A percentile compares a stretch with the other conserved stretches of the same genome.
Conservation (phyloP, 2,113 vertebrate genomes). For the Nothoprocta perdicaria region DNA sequence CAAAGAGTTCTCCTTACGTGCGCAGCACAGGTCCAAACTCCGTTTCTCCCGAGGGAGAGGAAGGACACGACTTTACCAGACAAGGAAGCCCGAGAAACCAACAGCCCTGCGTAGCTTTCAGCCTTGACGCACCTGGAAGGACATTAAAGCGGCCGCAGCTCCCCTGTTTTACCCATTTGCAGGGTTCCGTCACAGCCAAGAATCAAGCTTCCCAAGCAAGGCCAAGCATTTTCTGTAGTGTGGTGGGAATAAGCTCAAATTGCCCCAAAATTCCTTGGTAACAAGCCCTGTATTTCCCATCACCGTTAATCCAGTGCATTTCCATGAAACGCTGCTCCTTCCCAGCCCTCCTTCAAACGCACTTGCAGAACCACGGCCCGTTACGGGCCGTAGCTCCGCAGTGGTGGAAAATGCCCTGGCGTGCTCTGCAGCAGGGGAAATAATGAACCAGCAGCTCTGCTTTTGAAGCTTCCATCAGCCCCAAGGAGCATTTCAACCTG, state of each 20-base stretch:
- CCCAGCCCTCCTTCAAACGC: not conserved
- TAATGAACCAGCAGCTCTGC: not conserved
- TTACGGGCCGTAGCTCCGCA: accelerated
- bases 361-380: accelerated
- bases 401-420: not conserved
- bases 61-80: not conserved
- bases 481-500: not conserved
- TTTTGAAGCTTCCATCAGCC: not conserved
- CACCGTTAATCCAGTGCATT: not conserved
- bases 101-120: not conserved
- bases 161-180: not conserved
- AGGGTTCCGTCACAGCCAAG: not conserved
- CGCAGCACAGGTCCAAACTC: not conserved
- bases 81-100: not conserved
- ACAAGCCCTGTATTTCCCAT: not conserved
- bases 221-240: not conserved
- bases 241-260: constrained; percentile 35
- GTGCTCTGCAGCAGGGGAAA: accelerated
- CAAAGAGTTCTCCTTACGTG: not conserved
- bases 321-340: not conserved
- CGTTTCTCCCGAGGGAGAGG: not conserved
- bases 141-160: not conserved
- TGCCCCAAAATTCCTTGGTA: constrained; percentile 36
- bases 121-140: not conserved
- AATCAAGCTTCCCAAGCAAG: not conserved